phyloP scores from a whole-genome alignment of 2,797 vertebrate genomes.

The Simalia tracyae region DNA sequence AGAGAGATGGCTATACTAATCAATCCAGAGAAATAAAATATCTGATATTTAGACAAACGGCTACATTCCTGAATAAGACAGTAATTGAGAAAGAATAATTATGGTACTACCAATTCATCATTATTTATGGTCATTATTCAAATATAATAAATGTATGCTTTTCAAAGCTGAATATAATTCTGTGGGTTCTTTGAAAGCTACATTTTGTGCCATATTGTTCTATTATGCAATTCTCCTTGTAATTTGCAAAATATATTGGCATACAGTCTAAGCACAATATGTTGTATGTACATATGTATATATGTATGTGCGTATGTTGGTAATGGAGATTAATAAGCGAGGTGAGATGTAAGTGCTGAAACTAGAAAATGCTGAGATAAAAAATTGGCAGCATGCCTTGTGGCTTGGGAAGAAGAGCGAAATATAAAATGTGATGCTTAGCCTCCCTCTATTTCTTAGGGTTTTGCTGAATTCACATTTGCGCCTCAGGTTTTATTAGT shows the following conservation, averaged over 20 bases:
- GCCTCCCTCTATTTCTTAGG: not conserved
- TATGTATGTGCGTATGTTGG: not conserved
- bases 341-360: not conserved
- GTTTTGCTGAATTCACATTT: not conserved
- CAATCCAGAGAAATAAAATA: slow-evolving; percentile 9
- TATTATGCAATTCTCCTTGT: not conserved
- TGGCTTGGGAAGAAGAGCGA: not conserved
- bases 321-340: not conserved
- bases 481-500: not conserved
- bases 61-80: not conserved
- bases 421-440: not conserved
- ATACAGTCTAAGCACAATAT: not conserved
- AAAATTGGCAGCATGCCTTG: not conserved
- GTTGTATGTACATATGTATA: not conserved
- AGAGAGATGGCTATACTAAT: not conserved
- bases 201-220: not conserved
- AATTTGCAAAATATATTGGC: not conserved
- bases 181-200: not conserved
- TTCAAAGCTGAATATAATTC: not conserved
- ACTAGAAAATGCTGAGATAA: not conserved
- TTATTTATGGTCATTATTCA: not conserved
- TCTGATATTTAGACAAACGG: not conserved
- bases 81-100: not conserved
- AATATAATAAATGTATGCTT: not conserved
- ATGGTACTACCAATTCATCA: not conserved